Evolutionary conservation across 30 jellyfish, hydroid and myxozoan species (phyloP).

Genomic region (Pseudorhiza aurosa): DNA sequence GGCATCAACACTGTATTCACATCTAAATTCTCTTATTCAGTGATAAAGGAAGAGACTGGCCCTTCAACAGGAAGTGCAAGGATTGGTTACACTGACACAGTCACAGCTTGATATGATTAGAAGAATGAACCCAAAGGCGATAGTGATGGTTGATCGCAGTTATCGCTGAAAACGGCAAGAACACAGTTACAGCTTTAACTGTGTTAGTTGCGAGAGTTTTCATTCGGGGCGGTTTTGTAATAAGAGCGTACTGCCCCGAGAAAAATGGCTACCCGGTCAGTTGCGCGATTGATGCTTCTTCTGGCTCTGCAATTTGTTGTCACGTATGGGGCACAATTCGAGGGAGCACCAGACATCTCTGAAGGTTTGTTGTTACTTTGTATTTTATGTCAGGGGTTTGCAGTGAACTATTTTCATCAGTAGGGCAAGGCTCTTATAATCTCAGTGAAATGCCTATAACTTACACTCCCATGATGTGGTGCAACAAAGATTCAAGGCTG

Average conservation of each 20-base stretch:
- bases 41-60: constrained; percentile 18
- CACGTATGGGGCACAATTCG: constrained; percentile 62
- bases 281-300: constrained; percentile 37
- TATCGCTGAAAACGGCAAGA: constrained; percentile 62
- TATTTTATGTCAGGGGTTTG: neutral
- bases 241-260: constrained; percentile 73
- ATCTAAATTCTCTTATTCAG: too few species aligned
- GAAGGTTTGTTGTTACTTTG: constrained; percentile 32
- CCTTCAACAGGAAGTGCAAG: constrained; percentile 54
- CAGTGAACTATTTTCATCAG: neutral
- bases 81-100: constrained; percentile 41
- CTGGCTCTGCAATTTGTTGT: constrained; percentile 16
- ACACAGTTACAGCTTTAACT: constrained; percentile 46
- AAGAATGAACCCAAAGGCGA: constrained; percentile 73
- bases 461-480: too few species aligned
- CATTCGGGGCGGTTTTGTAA: constrained; percentile 71
- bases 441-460: neutral
- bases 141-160: constrained; percentile 42
- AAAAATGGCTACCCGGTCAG: constrained; percentile 56
- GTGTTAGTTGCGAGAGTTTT: constrained; percentile 77
- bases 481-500: too few species aligned
- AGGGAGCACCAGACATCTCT: constrained; percentile 15
- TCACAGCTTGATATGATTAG: constrained; percentile 77
- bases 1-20: too few species aligned
- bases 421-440: neutral